Base-by-base conservation (phyloP, 2,797 vertebrate species). In the Adelosebastes latens region DNA sequence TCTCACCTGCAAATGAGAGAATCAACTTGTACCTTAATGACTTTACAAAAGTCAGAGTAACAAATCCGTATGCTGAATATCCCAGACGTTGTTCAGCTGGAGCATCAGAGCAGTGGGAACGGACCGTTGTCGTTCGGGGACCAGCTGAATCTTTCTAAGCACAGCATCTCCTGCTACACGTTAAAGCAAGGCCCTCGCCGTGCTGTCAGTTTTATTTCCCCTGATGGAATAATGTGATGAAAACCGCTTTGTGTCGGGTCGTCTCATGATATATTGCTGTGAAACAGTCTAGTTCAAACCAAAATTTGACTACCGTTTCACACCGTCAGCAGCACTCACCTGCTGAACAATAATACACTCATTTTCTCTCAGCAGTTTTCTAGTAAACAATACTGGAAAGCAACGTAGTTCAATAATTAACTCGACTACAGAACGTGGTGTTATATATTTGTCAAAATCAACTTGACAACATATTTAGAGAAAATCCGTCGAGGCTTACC, bases 1-100 rank as follows among this genome's bases (percentile, higher is more conserved):
- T 81, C 55, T 79, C 34, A n/a, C 63, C 64, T 66, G 14, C 24
- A 60, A 77, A 55, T 8, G 74, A 84, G 66, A 77, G 63, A 79
- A 69, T 80, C 46, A 67, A 72, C 27, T 12, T 79, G 34, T 83
- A 88, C 71, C 70, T 85, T 82, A 77, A 66, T 67, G 64, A 80
- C 71, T 72, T 75, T 11, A 79, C 56, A 66, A 65, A 65, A 86
- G 65, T 90, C 78, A 85, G 65, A 84, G 75, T 67, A 92, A 88
- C 75, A 87, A 92, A 94, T 94, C 93, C 85, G 85, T 72, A 93
- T 92, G 89, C 92, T 94, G 93, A 94, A 91, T 85, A 90, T 91
- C 79, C 75, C 68, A 72, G 77, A 74, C 59, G 71, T 16, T 76
- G 69, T 83, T 88, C 75, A 88, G 67, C 72, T 82, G 81, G 84